Base-by-base conservation (phyloP, 2,888 invertebrate genomes). In the Sisyra nigra region DNA sequence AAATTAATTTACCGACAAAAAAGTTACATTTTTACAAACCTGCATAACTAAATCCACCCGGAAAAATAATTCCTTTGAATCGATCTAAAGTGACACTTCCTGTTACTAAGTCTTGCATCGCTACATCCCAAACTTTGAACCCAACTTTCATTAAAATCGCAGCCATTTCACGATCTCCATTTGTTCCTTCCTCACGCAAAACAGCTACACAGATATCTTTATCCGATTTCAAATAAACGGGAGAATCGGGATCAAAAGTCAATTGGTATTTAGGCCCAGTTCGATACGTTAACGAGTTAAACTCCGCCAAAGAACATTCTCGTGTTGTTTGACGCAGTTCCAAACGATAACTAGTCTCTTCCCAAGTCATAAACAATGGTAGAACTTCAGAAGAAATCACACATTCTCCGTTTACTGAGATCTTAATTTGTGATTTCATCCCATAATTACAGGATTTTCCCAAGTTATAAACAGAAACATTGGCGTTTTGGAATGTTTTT, bases 21-120 rank as follows among this genome's bases (percentile, higher is more conserved):
- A 8, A 18, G 17, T 14, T 18, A 18, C 9, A 4, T 18, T 38
- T 30, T 34, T 14, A 49, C 47, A 54, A 61, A 82, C 92, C 92
- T 35, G 93, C 96, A 62, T 94, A 97, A 62, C 94, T 96, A 62
- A 98, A 98, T n/a, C 98, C 98, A 11, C 93, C 97, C 1, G 96
- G 96, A 60, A 97, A 97, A 39, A 92, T 77, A 10, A 97, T 57
- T 1, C 97, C 96, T 50, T 80, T 74, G 66, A 94, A 96, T 15
- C 71, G 66, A 47, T 88, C 82, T 30, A 94, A 64, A 2, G 72
- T 76, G 2, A 85, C 71, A 53, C 70, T 71, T 30, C 76, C 76
- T 47, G 67, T 67, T 35, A 87, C 66, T 45, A 94, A 67, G 67
- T 94, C 94, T 53, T 88, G 83, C 87, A 94, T 92, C 1, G 91